Conservation (phyloP, 2,888 invertebrate species). For the Morpho achilles region DNA sequence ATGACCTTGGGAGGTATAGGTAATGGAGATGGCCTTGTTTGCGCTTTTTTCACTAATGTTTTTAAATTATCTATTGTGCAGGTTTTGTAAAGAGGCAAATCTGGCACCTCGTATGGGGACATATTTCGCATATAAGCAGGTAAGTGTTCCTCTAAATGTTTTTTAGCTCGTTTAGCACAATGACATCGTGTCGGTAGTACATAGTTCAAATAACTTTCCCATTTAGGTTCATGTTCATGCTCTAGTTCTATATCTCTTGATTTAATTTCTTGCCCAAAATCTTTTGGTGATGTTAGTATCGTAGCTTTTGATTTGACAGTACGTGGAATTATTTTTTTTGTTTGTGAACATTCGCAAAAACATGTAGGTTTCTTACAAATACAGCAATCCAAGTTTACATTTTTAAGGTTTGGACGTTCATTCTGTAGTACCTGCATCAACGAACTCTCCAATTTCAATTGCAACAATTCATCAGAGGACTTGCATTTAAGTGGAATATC, state of each 20-base stretch:
- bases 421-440: conserved; percentile 57
- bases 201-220: conserved; percentile 52
- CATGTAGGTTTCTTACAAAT: conserved; percentile 49
- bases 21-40: conserved; percentile 29
- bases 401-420: conserved; percentile 47
- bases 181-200: conserved; percentile 44
- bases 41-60: conserved; percentile 44
- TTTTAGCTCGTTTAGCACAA: conserved; percentile 52
- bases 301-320: conserved; percentile 16
- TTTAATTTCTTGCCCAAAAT: conserved; percentile 39
- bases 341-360: conserved; percentile 35
- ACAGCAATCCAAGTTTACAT: conserved; percentile 43
- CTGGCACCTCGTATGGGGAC: conserved; percentile 45
- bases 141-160: conserved; percentile 52
- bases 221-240: conserved; percentile 58
- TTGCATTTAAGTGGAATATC: conserved; percentile 50
- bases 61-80: conserved; percentile 46
- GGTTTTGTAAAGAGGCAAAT: conserved; percentile 52
- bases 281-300: not conserved
- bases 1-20: conserved; percentile 28
- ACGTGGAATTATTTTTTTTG: conserved; percentile 3
- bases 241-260: conserved; percentile 39
- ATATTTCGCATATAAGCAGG: conserved; percentile 59
- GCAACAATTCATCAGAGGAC: conserved; percentile 39
- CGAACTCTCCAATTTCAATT: conserved; percentile 57